Base-by-base conservation (phyloP, 1,140 invertebrate genomes). In the Pinna nobilis region DNA sequence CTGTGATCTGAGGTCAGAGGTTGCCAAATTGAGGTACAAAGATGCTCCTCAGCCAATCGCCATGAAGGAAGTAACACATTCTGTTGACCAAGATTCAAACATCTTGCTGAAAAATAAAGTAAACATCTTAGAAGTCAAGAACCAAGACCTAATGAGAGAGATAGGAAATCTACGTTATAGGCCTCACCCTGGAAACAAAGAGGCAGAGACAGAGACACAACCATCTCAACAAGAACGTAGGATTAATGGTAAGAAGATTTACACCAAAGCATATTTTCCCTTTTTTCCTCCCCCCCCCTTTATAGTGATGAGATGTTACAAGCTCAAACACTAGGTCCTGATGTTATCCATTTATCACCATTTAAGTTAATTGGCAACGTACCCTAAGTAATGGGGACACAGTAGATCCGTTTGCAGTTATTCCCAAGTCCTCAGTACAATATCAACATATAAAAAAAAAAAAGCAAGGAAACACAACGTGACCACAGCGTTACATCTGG, bases 1-100 rank as follows among this genome's bases (percentile, higher is more conserved):
- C 3, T 35, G 30, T 44, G 60, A 63, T 25, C 41, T 63, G 5
- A 35, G 60, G n/a, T 63, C 60, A 63, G 60, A 47, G 60, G 59
- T 63, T 20, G 44, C 23, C 35, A 44, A 63, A 30, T 23, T 63
- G n/a, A 63, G 59, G 37, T 63, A 63, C 32, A n/a, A n/a, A n/a
- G n/a, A n/a, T n/a, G 37, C 30, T 33, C 28, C 55, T 33, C 18
- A n/a, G 39, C 32, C 44, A 23, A 23, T 25, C 7, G 20, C 59
- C 13, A 23, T 37, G 30, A 25, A 63, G 35, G 59, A 63, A 37
- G 28, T 30, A 41, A 44, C 39, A 41, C 28, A 25, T 30, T 4
- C 9, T n/a, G 37, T 25, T 9, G 28, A 63, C 18, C 18, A 41
- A 37, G 44, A 63, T 41, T n/a, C n/a, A n/a, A 63, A 63, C 59